Percentiles rank a stretch among this genome's conserved stretches.
Conservation (phyloP, 2,797 vertebrate genomes). For the Schizopygopsis malacanthus region DNA sequence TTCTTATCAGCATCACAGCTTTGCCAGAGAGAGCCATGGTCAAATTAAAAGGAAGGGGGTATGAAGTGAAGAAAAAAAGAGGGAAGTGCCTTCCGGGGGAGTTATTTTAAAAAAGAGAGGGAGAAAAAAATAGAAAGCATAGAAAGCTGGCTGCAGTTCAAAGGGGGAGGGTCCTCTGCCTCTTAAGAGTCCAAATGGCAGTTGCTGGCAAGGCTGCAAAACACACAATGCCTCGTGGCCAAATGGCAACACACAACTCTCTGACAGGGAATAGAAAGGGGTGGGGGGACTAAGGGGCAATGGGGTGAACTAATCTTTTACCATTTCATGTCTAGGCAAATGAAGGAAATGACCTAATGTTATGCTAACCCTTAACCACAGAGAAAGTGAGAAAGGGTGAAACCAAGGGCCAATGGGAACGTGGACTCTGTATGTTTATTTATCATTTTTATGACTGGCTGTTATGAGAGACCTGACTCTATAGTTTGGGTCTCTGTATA, state of each 20-base stretch:
- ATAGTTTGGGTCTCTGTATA: neutral
- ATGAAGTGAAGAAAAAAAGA: conserved; percentile 65
- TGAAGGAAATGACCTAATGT: conserved; percentile 68
- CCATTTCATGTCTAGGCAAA: conserved; percentile 54
- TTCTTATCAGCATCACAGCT: conserved; percentile 80
- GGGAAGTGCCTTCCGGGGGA: conserved; percentile 79
- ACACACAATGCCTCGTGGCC: conserved; percentile 84
- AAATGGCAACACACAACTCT: conserved; percentile 76
- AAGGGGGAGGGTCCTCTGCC: conserved; percentile 77
- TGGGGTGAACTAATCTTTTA: conserved; percentile 69
- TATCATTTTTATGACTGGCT: conserved; percentile 37
- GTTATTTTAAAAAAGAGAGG: conserved; percentile 74
- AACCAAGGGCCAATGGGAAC: conserved; percentile 20
- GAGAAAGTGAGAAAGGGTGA: conserved; percentile 61
- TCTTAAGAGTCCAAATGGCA: conserved; percentile 79
- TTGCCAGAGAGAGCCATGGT: conserved; percentile 77
- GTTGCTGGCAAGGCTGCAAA: conserved; percentile 78
- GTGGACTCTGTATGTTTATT: conserved; percentile 12
- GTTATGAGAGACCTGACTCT: conserved; percentile 14
- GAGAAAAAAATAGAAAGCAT: conserved; percentile 54
- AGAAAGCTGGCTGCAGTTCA: conserved; percentile 82
- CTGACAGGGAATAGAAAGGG: conserved; percentile 73
- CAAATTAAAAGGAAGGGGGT: conserved; percentile 72
- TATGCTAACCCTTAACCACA: conserved; percentile 69
- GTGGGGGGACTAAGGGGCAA: conserved; percentile 56